Percentiles rank a stretch among this genome's conserved stretches.
Evolutionary conservation across 2,888 invertebrate species (phyloP).

Genomic region (Spisula solida): DNA sequence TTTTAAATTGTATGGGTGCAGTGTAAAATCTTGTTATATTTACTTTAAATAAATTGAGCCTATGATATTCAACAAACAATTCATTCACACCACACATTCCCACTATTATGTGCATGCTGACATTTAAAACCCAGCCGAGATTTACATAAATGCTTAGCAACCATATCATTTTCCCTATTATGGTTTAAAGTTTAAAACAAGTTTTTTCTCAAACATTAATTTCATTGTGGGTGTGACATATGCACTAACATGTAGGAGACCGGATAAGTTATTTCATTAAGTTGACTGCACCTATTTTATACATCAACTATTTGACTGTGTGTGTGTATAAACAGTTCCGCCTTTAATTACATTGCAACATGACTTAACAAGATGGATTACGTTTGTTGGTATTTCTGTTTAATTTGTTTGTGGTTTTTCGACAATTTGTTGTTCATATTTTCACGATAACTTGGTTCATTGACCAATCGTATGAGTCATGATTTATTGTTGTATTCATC

Average conservation of each 20-base stretch:
- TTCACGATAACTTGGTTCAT: neutral
- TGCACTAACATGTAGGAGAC: neutral
- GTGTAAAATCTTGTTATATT: too few relatives aligned
- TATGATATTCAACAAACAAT: too few relatives aligned
- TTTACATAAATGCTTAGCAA: constrained; percentile 11
- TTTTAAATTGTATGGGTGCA: too few relatives aligned
- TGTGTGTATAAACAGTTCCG: neutral
- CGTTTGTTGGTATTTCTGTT: neutral
- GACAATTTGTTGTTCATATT: neutral
- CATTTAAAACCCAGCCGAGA: neutral
- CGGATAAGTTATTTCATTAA: neutral
- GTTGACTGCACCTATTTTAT: constrained; percentile 7
- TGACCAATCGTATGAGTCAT: neutral
- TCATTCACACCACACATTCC: neutral
- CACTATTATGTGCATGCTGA: neutral
- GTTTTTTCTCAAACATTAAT: neutral
- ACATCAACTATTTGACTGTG: neutral
- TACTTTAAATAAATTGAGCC: too few relatives aligned
- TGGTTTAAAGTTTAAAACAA: constrained; percentile 6
- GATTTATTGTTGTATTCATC: neutral
- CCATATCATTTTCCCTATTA: neutral
- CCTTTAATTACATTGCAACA: neutral
- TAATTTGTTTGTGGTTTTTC: constrained; percentile 3
- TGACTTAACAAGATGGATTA: constrained; percentile 2
- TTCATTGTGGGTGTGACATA: neutral